Percentiles rank a stretch among this genome's conserved stretches.
Evolutionary conservation across 2,113 vertebrate genomes (phyloP).

Genomic region (Platysternon megacephalum): DNA sequence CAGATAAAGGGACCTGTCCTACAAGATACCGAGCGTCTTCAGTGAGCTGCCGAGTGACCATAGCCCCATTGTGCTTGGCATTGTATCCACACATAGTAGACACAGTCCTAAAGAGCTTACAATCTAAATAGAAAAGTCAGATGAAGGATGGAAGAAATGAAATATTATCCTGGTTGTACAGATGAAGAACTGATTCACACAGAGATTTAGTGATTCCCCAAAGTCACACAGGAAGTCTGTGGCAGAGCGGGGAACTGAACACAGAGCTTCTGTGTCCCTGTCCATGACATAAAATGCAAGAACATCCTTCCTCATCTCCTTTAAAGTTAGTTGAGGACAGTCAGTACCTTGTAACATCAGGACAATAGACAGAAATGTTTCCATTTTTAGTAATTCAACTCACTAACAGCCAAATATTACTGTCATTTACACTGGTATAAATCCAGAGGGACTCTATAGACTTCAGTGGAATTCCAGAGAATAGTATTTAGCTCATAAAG

Average conservation of each 20-base stretch:
- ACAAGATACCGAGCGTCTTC: neutral
- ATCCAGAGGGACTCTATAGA: neutral
- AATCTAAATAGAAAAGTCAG: neutral
- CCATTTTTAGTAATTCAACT: conserved; percentile 4
- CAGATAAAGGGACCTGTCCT: neutral
- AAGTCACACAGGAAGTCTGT: neutral
- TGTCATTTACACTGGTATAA: neutral
- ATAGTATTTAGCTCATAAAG: neutral
- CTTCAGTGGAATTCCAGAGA: neutral
- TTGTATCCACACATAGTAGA: neutral
- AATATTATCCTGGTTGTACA: neutral
- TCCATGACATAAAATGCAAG: neutral
- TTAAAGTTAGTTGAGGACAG: conserved; percentile 5
- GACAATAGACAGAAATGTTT: conserved; percentile 13
- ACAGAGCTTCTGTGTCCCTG: conserved; percentile 14
- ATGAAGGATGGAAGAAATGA: neutral
- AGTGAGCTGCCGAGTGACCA: neutral
- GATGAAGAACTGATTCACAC: neutral
- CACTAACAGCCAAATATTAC: conserved; percentile 19
- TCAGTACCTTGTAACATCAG: neutral
- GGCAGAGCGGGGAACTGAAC: conserved; percentile 7
- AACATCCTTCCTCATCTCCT: neutral
- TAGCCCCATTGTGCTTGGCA: neutral
- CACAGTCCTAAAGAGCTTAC: neutral
- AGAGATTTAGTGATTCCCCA: neutral